Evolutionary conservation across 2,113 vertebrate species (phyloP), one percentile per base, ranked within the genome.

Genomic region (Pavo muticus): DNA sequence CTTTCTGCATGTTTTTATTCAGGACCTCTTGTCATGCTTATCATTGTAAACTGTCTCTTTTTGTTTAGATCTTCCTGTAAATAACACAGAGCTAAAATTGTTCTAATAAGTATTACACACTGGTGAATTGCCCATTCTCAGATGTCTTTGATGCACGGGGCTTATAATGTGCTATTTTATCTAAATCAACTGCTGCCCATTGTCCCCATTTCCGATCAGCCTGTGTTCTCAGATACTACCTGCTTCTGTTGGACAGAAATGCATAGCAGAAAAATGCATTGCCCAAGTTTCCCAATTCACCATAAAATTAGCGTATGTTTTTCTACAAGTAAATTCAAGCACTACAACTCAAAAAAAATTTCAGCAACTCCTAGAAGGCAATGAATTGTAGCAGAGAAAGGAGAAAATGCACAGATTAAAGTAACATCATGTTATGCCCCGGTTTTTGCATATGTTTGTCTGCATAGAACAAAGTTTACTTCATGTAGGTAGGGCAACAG

Each of bases 31-130:
- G 40, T 93, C 83, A 77, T 56, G 92, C 14, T 3, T 56, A 60
- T 81, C 32, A 29, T 27, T 68, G 64, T 77, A 35, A 97, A 64
- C 72, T 70, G 85, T 91, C 91, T 91, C 94, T 92, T 95, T 14
- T 14, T 79, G 67, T 80, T 94, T 74, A 68, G 69, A 86, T 78
- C 63, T 94, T 91, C 77, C 85, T 90, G 82, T 84, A 94, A 95
- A 65, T 40, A 76, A 37, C 21, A 68, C 44, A 90, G 74, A 83
- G 72, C 52, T 88, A 71, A 68, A 93, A 9, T 35, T 83, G 21
- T 95, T 69, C 69, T 61, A 68, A 68, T 27, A 23, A 75, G 35
- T 75, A 44, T 25, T 77, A 65, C 65, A 44, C 21, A 59, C 9
- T n/a, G 30, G 27, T 70, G 44, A 84, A 65, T 79, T 15, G 11